Conservation (phyloP, 1,140 invertebrate genomes). For the Pissodes strobi region DNA sequence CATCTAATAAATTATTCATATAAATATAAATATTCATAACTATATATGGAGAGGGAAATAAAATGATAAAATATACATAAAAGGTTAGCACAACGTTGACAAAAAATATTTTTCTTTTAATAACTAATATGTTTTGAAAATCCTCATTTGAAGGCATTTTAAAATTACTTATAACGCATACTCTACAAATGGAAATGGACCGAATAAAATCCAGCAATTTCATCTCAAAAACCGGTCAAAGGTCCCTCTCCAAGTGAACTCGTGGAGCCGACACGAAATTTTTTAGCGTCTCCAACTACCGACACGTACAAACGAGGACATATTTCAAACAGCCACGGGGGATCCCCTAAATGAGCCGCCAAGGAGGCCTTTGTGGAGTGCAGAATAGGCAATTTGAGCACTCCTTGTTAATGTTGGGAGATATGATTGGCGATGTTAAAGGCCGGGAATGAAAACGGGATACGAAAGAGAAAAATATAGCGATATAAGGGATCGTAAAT, state of each 20-base stretch:
- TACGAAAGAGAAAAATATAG: constrained; percentile 4
- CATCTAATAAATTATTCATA: too few species aligned
- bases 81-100: too few species aligned
- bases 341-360: constrained; percentile 22
- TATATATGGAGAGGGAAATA: too few species aligned
- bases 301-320: constrained; percentile 37
- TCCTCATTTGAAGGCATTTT: too few species aligned
- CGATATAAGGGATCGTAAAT: neutral
- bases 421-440: constrained; percentile 23
- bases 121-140: too few species aligned
- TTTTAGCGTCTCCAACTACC: constrained; percentile 29
- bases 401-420: constrained; percentile 17
- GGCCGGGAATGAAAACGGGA: neutral
- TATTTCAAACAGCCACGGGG: constrained; percentile 32
- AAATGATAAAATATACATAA: too few species aligned
- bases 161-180: too few species aligned
- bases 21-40: too few species aligned
- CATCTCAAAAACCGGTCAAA: constrained; percentile 11
- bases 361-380: constrained; percentile 26
- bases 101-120: too few species aligned
- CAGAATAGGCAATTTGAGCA: constrained; percentile 26
- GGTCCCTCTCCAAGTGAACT: constrained; percentile 6
- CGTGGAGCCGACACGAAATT: constrained; percentile 30
- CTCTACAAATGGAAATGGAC: too few species aligned
- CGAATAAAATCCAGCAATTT: too few species aligned